Evolutionary conservation across 1,140 invertebrate species (phyloP).

Genomic region (Oryzaephilus surinamensis): DNA sequence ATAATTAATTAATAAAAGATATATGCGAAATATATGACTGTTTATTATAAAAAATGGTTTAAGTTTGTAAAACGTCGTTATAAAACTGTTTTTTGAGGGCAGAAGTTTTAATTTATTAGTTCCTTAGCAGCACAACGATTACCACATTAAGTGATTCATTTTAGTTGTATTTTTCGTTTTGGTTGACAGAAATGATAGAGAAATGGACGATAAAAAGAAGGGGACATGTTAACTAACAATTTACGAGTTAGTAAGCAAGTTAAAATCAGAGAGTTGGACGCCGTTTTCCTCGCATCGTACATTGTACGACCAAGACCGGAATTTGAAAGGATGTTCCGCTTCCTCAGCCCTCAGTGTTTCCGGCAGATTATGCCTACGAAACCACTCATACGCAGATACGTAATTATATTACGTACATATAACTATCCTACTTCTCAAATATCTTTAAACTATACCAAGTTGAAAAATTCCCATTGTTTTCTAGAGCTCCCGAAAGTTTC

Average conservation of each 20-base stretch:
- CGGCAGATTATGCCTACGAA: slow-evolving; percentile 17
- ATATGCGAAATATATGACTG: too few relatives aligned
- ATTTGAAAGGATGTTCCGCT: slow-evolving; percentile 17
- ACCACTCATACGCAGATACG: slow-evolving; percentile 10
- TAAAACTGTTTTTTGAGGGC: too few relatives aligned
- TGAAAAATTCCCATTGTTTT: too few relatives aligned
- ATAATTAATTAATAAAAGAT: too few relatives aligned
- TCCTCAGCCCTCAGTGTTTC: slow-evolving; percentile 18
- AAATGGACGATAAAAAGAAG: slow-evolving; percentile 8
- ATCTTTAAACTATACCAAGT: too few relatives aligned
- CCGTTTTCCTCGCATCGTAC: slow-evolving; percentile 13
- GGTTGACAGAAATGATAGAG: slow-evolving; percentile 2
- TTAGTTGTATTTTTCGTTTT: slow-evolving; percentile 7
- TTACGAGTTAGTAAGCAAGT: slow-evolving; percentile 13
- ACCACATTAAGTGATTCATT: slow-evolving; percentile 11
- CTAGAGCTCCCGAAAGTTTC: too few relatives aligned
- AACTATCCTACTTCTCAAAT: too few relatives aligned
- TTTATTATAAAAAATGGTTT: too few relatives aligned
- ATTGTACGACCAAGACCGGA: slow-evolving; percentile 15
- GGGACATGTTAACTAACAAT: slow-evolving; percentile 12
- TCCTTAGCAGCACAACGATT: too few relatives aligned
- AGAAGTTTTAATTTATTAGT: too few relatives aligned
- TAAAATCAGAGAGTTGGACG: slow-evolving; percentile 10
- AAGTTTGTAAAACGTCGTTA: too few relatives aligned
- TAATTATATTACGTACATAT: slow-evolving; percentile 11